Conservation (phyloP, 2,113 vertebrate genomes). For the western clawed frog (Xenopus tropicalis) region UCB_Xtro_10.0 CM004449.2:29893501-29894000, state of each 20-base stretch:
- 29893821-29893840: constrained; percentile 21
- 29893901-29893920: constrained; percentile 2
- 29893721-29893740: constrained; percentile 38
- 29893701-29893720: constrained; percentile 35
- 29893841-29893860: constrained; percentile 20
- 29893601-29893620: constrained; percentile 34
- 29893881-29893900: constrained; percentile 30
- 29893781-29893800: constrained; percentile 43
- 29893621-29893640: constrained; percentile 15
- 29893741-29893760: constrained; percentile 40
- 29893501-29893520: background rate
- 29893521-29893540: constrained; percentile 9
- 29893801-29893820: constrained; percentile 26
- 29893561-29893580: constrained; percentile 8
- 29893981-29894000: too few species aligned
- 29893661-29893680: constrained; percentile 6
- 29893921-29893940: too few species aligned
- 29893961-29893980: too few species aligned
- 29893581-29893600: constrained; percentile 20
- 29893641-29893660: constrained; percentile 29
- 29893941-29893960: too few species aligned
- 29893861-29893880: constrained; percentile 42
- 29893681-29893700: constrained; percentile 41
- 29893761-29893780: constrained; percentile 37
- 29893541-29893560: background rate